Evolutionary conservation across 2,888 invertebrate species (phyloP).

Genomic region (Bombyx huttoni): DNA sequence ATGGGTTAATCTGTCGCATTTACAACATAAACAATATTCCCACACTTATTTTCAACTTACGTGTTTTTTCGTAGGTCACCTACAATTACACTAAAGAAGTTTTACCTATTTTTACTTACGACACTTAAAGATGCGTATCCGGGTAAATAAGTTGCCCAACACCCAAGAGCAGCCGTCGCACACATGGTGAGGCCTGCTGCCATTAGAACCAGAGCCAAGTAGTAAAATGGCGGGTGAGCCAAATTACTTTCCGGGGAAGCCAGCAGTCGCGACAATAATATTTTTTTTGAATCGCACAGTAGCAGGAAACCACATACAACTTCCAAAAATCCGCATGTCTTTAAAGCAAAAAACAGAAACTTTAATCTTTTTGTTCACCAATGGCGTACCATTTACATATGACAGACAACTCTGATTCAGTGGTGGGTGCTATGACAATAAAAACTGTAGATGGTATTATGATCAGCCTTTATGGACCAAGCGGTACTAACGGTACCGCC

Average conservation of each 20-base stretch:
- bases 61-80: no score
- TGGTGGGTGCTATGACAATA: no score
- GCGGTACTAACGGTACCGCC: no score
- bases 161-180: slow-evolving; percentile 80
- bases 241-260: slow-evolving; percentile 74
- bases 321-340: slow-evolving; percentile 81
- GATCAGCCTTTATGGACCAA: no score
- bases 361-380: background rate
- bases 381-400: no score
- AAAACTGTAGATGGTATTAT: no score
- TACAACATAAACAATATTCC: background rate
- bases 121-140: slow-evolving; percentile 80
- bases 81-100: no score
- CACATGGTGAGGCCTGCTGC: slow-evolving; percentile 78
- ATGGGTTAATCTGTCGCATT: no score
- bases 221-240: slow-evolving; percentile 83
- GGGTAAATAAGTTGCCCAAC: slow-evolving; percentile 85
- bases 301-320: slow-evolving; percentile 81
- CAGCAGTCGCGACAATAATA: slow-evolving; percentile 80
- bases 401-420: no score
- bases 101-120: slow-evolving; percentile 42
- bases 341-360: slow-evolving; percentile 15
- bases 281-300: slow-evolving; percentile 78
- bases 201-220: slow-evolving; percentile 80
- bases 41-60: background rate